Evolutionary conservation across 2,888 invertebrate species (phyloP).

Genomic region (Pterostichus madidus): DNA sequence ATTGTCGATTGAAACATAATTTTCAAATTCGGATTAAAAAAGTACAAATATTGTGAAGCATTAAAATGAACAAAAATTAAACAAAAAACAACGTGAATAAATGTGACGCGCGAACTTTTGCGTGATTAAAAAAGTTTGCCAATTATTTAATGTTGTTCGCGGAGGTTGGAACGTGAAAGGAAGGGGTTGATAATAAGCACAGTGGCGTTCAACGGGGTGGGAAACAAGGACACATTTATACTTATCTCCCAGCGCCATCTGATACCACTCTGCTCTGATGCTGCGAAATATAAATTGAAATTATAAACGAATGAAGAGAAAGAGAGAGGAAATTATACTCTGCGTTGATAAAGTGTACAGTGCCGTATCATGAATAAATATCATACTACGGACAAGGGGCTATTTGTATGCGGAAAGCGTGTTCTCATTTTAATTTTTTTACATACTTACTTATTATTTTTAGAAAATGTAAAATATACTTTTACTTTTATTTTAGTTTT

Average conservation of each 20-base stretch:
- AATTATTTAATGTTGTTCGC: constrained; percentile 55
- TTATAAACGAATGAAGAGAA: constrained; percentile 25
- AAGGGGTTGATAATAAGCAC: constrained; percentile 29
- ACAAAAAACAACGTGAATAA: constrained; percentile 31
- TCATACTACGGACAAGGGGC: neutral
- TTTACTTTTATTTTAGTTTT: no score
- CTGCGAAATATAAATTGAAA: constrained; percentile 44
- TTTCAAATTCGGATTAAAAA: constrained; percentile 9
- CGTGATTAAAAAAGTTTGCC: constrained; percentile 58
- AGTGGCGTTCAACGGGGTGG: neutral
- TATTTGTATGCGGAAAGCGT: constrained; percentile 14
- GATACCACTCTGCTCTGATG: constrained; percentile 11
- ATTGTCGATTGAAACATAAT: neutral
- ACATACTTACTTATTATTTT: neutral
- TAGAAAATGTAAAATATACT: no score
- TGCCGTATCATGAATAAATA: constrained; percentile 9
- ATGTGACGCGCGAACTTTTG: constrained; percentile 19
- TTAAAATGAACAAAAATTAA: constrained; percentile 40
- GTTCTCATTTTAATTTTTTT: constrained; percentile 15
- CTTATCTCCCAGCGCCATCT: constrained; percentile 28
- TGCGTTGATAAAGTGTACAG: constrained; percentile 37
- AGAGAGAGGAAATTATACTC: constrained; percentile 33
- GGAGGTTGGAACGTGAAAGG: neutral
- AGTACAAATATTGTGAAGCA: constrained; percentile 17
- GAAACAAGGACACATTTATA: constrained; percentile 22